A percentile compares a stretch with the other conserved stretches of the same genome.
These are phyloP conservation scores for Cichladusa arquata DNA, from an alignment of 2,113 vertebrate genomes.

Conservation along the genomic window DNA sequence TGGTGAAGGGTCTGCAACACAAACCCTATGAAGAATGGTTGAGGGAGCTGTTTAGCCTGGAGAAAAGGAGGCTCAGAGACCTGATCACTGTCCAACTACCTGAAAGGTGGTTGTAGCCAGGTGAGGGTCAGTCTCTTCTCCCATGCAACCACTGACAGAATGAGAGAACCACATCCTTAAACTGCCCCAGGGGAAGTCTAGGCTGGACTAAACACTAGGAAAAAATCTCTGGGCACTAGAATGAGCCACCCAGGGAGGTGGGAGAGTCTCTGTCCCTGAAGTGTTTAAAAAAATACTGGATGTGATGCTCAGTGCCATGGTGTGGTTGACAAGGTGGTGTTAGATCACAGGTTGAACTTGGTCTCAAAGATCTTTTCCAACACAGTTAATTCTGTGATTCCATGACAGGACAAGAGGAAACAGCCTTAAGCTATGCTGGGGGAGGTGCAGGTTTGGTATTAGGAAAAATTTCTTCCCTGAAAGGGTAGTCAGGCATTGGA, in stretches of 20 bases:
- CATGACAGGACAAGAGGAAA: neutral
- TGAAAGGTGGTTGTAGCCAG: too few species aligned
- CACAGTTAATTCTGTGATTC: neutral
- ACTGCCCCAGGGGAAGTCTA: rapidly evolving
- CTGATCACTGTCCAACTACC: neutral
- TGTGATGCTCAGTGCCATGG: neutral
- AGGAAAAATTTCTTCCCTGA: neutral
- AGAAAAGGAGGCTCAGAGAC: neutral
- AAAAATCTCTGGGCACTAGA: neutral
- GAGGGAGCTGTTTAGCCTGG: neutral
- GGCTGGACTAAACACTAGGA: neutral
- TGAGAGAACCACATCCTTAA: neutral
- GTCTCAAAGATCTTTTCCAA: neutral
- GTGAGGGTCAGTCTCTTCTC: neutral
- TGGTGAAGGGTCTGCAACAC: neutral
- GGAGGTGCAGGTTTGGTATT: neutral
- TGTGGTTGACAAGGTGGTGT: neutral
- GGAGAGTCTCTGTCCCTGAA: neutral
- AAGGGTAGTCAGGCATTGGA: neutral
- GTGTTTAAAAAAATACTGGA: neutral
- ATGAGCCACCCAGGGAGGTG: neutral
- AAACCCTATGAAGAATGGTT: neutral
- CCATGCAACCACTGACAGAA: neutral
- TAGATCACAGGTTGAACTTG: neutral
- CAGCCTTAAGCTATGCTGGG: neutral